Evolutionary conservation across 1,140 invertebrate species (phyloP), one percentile per base, ranked within the genome.

Genomic region (Riptortus pedestris): DNA sequence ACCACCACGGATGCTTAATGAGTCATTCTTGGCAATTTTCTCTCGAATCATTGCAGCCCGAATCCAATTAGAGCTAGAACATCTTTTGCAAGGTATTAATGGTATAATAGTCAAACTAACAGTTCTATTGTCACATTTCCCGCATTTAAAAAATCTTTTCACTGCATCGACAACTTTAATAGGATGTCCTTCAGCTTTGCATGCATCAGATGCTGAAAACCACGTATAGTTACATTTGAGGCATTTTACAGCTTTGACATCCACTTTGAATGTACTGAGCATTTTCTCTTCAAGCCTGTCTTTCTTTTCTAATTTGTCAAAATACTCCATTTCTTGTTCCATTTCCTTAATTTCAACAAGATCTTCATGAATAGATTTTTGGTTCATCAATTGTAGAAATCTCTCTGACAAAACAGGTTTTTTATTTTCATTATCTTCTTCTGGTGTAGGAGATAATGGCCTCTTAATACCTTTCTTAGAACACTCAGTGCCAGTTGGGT

Each of bases 201-300:
- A 97, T 4, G 81, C 74, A 61, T 95, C 90, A 7, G 87, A 82
- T 4, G 87, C 85, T 2, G 88, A 90, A 70, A 93, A 88, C 31
- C 87, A 85, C 0, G 85, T 88, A 71, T 97, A 97, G 71, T 91
- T 90, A 72, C 93, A 97, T 74, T 86, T 79, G n/a, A 82, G 72
- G 75, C 93, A 97, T 60, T 81, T 81, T 1, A 94, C 87, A n/a
- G 92, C 91, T 75, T 90, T 92, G 69, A 88, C 91, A 26, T 80
- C 74, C 20, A 96, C 75, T 75, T 93, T 88, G 71, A 79, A 91
- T 5, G 90, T 94, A 38, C 79, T 83, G 20, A 86, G 72, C 90
- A 96, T 93, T 76, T 96, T 95, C 62, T 93, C 86, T 73, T 96
- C 93, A 81, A 95, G 84, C 67, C 81, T 80, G 75, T 97, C 93